A percentile compares a stretch with the other conserved stretches of the same genome.
Evolutionary conservation across 1,140 invertebrate genomes (phyloP).

Genomic region (Orius insidiosus): DNA sequence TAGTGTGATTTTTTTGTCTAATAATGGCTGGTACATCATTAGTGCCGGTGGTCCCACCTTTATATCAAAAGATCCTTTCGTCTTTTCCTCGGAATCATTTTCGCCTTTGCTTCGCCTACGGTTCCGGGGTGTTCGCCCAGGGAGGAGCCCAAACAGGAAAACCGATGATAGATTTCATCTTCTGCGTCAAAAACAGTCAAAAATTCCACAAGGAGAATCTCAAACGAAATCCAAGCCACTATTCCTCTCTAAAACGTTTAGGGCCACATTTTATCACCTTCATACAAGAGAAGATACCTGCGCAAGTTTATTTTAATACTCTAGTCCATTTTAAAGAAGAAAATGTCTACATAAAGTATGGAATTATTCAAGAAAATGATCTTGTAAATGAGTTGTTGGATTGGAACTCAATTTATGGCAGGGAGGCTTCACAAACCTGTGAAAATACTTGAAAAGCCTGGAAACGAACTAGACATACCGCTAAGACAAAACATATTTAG

Average conservation of each 20-base stretch:
- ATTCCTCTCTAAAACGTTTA: slow-evolving; percentile 60
- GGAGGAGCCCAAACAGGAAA: slow-evolving; percentile 29
- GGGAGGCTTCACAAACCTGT: slow-evolving; percentile 95
- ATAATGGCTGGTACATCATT: no score
- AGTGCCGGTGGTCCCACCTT: no score
- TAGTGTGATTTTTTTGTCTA: no score
- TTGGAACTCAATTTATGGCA: slow-evolving; percentile 88
- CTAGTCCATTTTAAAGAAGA: slow-evolving; percentile 56
- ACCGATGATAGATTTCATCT: slow-evolving; percentile 86
- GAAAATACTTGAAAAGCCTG: slow-evolving; percentile 28
- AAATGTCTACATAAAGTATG: slow-evolving; percentile 78
- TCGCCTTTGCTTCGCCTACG: slow-evolving; percentile 80
- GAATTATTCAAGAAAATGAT: slow-evolving; percentile 67
- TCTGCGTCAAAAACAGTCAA: slow-evolving; percentile 70
- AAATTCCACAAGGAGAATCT: slow-evolving; percentile 80
- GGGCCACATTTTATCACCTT: slow-evolving; percentile 53
- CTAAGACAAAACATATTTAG: slow-evolving; percentile 60
- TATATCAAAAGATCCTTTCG: slow-evolving; percentile 40
- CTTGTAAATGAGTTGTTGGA: slow-evolving; percentile 78
- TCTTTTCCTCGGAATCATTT: slow-evolving; percentile 46
- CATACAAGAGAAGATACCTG: slow-evolving; percentile 71
- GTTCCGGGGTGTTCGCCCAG: slow-evolving; percentile 80
- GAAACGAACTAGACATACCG: slow-evolving; percentile 23
- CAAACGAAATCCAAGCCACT: slow-evolving; percentile 64
- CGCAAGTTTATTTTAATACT: slow-evolving; percentile 90